Percentiles rank a stretch among this genome's conserved stretches.
These are phyloP conservation scores for Pachypanchax playfairii DNA, from an alignment of 2,113 vertebrate species.

Conservation along the genomic window DNA sequence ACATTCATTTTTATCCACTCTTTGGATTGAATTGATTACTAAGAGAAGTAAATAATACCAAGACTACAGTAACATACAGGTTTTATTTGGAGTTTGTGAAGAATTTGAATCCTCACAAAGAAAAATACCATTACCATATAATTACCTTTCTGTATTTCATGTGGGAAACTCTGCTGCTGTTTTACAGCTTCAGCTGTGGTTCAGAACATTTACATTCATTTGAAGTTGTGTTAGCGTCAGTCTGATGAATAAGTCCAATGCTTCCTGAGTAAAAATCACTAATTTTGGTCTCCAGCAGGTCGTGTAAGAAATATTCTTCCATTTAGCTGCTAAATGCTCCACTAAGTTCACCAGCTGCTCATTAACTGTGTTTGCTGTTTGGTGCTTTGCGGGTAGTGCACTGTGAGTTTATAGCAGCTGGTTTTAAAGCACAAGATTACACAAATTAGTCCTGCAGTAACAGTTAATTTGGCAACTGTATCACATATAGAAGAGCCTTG, in stretches of 20 bases:
- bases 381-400: not conserved
- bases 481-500: not conserved
- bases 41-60: too few relatives aligned
- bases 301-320: not conserved
- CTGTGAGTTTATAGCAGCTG: slow-evolving; percentile 5
- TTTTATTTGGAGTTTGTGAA: too few relatives aligned
- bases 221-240: not conserved
- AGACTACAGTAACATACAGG: too few relatives aligned
- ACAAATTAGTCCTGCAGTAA: slow-evolving; percentile 4
- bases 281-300: not conserved
- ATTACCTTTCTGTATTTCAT: too few relatives aligned
- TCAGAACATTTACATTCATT: not conserved
- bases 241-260: not conserved
- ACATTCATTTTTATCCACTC: too few relatives aligned
- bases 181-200: not conserved
- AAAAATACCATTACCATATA: too few relatives aligned
- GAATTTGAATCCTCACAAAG: too few relatives aligned
- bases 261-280: not conserved
- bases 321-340: slow-evolving; percentile 7
- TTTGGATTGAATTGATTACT: too few relatives aligned
- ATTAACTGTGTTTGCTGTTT: slow-evolving; percentile 1
- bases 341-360: slow-evolving; percentile 1
- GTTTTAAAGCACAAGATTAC: not conserved
- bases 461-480: not conserved
- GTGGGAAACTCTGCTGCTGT: too few relatives aligned